phyloP scores from a whole-genome alignment of 2,797 vertebrate species.

The Muscicapa comitata region DNA sequence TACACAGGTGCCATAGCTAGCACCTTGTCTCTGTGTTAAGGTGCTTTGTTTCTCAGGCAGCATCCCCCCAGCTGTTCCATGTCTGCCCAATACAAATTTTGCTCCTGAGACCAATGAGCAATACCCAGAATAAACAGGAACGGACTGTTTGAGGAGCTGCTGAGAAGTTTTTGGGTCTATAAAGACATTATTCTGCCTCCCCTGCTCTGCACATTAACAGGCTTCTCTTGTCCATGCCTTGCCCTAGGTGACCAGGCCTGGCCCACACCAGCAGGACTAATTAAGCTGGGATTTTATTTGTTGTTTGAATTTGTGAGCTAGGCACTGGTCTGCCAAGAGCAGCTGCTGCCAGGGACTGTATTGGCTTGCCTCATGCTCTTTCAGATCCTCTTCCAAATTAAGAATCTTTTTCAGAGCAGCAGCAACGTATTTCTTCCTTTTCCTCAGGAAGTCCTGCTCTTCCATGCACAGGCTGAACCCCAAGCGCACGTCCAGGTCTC shows the following conservation, averaged over 20 bases:
- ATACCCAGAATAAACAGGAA: not conserved
- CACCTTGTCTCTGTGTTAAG: not conserved
- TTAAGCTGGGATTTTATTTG: not conserved
- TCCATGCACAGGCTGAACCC: constrained; percentile 72
- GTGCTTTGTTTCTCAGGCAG: not conserved
- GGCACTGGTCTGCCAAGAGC: rapidly evolving
- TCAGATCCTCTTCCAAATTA: constrained; percentile 70
- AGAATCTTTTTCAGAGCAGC: constrained; percentile 76
- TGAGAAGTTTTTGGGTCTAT: not conserved
- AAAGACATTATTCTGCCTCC: not conserved
- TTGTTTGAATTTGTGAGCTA: not conserved
- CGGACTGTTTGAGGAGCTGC: not conserved
- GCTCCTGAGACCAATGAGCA: not conserved
- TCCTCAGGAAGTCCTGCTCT: constrained; percentile 78
- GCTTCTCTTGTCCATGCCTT: not conserved
- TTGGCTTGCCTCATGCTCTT: constrained; percentile 72
- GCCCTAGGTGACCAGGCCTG: not conserved
- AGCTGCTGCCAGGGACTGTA: not conserved
- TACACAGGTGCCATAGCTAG: not conserved
- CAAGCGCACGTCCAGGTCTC: constrained; percentile 77
- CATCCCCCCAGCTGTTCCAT: not conserved
- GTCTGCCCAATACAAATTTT: not conserved
- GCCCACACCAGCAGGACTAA: not conserved
- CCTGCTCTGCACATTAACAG: rapidly evolving
- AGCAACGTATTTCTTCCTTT: constrained; percentile 77